Evolutionary conservation across 2,888 invertebrate genomes (phyloP), one percentile per base, ranked within the genome.

Genomic region (Hyppa rectilinea): DNA sequence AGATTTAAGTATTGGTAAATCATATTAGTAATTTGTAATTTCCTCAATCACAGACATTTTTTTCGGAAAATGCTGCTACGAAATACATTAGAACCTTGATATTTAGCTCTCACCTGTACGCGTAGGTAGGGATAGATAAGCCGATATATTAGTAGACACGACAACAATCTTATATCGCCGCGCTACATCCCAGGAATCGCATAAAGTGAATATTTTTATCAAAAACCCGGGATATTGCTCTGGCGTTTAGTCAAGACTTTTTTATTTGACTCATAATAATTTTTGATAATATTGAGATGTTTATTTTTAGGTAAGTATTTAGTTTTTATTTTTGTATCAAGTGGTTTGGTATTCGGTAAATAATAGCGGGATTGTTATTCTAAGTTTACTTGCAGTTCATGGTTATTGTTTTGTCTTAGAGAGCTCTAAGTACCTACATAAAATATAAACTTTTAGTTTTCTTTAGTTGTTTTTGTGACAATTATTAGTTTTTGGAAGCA

Each of bases 91-190:
- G 26, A 29, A 45, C 55, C 7, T 36, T 4, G 2, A 36, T 17
- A 36, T 36, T 56, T 49, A 47, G 45, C 58, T 36, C 56, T 52
- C 26, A 60, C 43, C 52, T 60, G 47, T 50, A 29, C 53, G 70
- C 69, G 60, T 34, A 29, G 36, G 34, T 70, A 63, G 14, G 38
- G 23, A 56, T 29, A 72, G 85, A 80, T 88, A 92, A 92, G 87
- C 90, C 83, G 88, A 92, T 93, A 92, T 91, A 90, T 91, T 89
- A 89, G 79, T 74, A 78, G 49, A 72, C 45, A 55, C 79, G 85
- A 84, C 84, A 87, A 88, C 88, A 89, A 90, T 90, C 90, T 91
- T 89, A 88, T 89, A 87, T 89, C 87, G 80, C 78, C 82, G 52
- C 81, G 78, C 71, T 80, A 86, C 87, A 85, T 88, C 2, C 26